Conservation (phyloP, 1,140 invertebrate genomes). For the Drosophila kepulauana region DNA sequence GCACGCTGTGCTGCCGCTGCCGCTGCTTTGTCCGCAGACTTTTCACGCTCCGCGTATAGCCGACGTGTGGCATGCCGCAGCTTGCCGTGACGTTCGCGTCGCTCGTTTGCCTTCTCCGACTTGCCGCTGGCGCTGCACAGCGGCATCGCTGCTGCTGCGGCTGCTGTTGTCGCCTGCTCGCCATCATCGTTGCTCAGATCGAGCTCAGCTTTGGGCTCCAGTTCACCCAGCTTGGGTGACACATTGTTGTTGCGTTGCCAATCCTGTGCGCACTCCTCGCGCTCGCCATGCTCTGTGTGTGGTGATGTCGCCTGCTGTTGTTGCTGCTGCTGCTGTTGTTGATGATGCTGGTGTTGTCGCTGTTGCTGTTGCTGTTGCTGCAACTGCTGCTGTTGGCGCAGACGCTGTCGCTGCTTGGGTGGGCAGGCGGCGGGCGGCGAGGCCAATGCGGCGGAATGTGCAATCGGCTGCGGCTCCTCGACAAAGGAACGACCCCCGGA, state of each 20-base stretch:
- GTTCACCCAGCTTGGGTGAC: conserved; percentile 37
- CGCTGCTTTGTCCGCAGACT: conserved; percentile 32
- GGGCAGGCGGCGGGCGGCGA: conserved; percentile 72
- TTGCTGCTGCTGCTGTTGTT: conserved; percentile 36
- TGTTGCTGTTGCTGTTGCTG: conserved; percentile 47
- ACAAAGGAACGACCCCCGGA: conserved; percentile 59
- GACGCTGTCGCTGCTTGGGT: conserved; percentile 73
- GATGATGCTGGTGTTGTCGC: conserved; percentile 34
- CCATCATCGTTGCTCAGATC: conserved; percentile 39
- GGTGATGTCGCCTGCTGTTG: conserved; percentile 39
- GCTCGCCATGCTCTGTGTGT: conserved; percentile 11
- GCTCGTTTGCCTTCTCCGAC: conserved; percentile 56
- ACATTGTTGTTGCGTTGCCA: conserved; percentile 32
- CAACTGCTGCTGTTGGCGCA: conserved; percentile 63
- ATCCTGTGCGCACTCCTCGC: conserved; percentile 29
- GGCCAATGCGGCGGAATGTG: conserved; percentile 58
- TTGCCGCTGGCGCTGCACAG: conserved; percentile 36
- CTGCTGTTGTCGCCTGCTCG: not conserved
- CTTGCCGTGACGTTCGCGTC: conserved; percentile 70
- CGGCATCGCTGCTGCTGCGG: not conserved
- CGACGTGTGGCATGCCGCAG: conserved; percentile 64
- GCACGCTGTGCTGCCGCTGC: conserved; percentile 2
- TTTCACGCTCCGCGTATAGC: conserved; percentile 41
- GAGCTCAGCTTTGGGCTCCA: conserved; percentile 38
- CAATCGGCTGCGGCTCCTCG: conserved; percentile 59